phyloP scores from a whole-genome alignment of 2,113 vertebrate species.

The Psittacus erithacus region DNA sequence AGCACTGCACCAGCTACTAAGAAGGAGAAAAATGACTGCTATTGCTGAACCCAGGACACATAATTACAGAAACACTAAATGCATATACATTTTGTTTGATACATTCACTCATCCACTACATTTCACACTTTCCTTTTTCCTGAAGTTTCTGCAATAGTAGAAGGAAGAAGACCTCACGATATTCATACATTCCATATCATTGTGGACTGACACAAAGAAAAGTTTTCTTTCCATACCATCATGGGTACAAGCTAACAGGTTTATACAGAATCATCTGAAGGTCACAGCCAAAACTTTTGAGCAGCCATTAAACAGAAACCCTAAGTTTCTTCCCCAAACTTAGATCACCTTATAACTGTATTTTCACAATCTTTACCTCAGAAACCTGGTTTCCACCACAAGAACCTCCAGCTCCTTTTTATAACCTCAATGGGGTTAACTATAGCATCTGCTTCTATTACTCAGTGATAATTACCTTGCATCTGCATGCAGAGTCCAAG shows the following conservation, averaged over 20 bases:
- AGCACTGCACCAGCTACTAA: too few species aligned
- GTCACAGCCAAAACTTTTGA: background rate
- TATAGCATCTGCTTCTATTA: background rate
- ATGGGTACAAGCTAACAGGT: background rate
- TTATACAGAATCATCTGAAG: background rate
- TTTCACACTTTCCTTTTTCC: background rate
- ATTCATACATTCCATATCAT: background rate
- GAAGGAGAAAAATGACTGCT: too few species aligned
- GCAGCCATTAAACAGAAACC: background rate
- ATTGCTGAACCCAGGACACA: too few species aligned
- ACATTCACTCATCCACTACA: background rate
- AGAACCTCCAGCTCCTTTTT: background rate
- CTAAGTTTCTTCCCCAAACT: background rate
- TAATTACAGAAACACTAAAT: background rate
- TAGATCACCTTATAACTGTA: rapidly evolving
- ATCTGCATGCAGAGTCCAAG: background rate
- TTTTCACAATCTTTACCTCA: background rate
- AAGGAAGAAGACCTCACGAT: background rate
- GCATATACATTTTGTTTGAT: background rate
- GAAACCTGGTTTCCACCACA: background rate
- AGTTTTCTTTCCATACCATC: background rate
- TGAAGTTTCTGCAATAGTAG: background rate
- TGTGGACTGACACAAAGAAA: background rate
- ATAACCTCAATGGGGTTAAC: background rate
- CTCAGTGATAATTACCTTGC: background rate